These are phyloP conservation scores for Hepsetus odoe DNA, from an alignment of 2,113 vertebrate species.

Conservation along the genomic window DNA sequence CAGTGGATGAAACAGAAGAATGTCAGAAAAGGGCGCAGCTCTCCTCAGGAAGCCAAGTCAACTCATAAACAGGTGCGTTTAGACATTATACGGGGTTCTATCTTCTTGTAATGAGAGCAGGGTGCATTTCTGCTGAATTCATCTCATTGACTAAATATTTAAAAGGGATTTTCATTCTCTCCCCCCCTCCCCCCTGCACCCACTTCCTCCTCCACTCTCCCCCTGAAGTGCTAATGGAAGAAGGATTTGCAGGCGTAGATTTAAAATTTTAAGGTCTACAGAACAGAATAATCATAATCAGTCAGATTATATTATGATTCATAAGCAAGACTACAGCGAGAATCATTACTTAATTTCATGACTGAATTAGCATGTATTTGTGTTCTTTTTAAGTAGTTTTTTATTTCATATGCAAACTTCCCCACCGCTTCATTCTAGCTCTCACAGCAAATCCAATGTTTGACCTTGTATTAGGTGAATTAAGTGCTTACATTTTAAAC, in stretches of 20 bases:
- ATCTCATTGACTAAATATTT: slow-evolving; percentile 59
- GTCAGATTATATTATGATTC: slow-evolving; percentile 67
- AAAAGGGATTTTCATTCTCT: slow-evolving; percentile 47
- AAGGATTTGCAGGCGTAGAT: slow-evolving; percentile 64
- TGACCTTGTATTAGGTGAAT: slow-evolving; percentile 49
- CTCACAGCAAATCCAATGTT: slow-evolving; percentile 33
- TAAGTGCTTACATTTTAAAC: slow-evolving; percentile 42
- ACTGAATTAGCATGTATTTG: slow-evolving; percentile 68
- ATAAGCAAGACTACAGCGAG: slow-evolving; percentile 64
- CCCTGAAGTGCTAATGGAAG: slow-evolving; percentile 62
- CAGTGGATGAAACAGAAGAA: slow-evolving; percentile 66
- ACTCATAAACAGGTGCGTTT: slow-evolving; percentile 72
- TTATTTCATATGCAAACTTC: slow-evolving; percentile 52
- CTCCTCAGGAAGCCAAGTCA: slow-evolving; percentile 66
- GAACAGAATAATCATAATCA: slow-evolving; percentile 70
- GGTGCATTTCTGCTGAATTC: slow-evolving; percentile 59
- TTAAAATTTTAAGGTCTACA: slow-evolving; percentile 68
- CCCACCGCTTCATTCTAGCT: slow-evolving; percentile 37
- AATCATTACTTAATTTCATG: slow-evolving; percentile 69
- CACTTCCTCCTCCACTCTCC: slow-evolving; percentile 26
- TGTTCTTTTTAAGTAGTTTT: slow-evolving; percentile 60
- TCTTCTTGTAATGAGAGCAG: slow-evolving; percentile 64
- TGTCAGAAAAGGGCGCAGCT: slow-evolving; percentile 64
- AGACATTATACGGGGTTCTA: slow-evolving; percentile 63
- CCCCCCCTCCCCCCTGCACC: not conserved